Conservation (phyloP, 2,888 invertebrate genomes). For the Lasioglossum calceatum region DNA sequence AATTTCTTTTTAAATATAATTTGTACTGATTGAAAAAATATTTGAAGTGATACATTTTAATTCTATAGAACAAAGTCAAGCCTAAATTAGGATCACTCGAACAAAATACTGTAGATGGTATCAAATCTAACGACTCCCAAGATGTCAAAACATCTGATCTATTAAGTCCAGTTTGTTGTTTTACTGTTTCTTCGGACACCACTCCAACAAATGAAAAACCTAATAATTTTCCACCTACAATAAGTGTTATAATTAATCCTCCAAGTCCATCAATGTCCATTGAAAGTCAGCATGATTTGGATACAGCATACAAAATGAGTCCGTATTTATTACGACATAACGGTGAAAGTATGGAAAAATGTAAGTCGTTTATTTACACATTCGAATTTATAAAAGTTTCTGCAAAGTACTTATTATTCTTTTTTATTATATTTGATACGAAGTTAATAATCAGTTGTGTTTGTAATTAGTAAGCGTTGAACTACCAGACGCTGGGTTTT, state of each 20-base stretch:
- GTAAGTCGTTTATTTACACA: constrained; percentile 70
- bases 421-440: not conserved
- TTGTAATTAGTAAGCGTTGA: constrained; percentile 82
- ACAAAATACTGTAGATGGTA: constrained; percentile 20
- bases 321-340: constrained; percentile 77
- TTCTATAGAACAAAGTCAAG: constrained; percentile 51
- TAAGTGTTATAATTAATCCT: constrained; percentile 83
- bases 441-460: constrained; percentile 20
- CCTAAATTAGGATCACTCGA: constrained; percentile 47
- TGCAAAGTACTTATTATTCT: not conserved
- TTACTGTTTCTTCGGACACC: constrained; percentile 74
- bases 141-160: constrained; percentile 70
- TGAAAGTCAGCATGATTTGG: constrained; percentile 76
- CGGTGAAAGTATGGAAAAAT: constrained; percentile 83
- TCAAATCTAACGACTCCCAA: constrained; percentile 37
- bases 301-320: constrained; percentile 65
- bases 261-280: constrained; percentile 83
- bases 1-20: not conserved
- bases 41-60: not conserved
- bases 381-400: constrained; percentile 4
- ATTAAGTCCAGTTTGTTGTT: constrained; percentile 76
- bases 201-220: constrained; percentile 71
- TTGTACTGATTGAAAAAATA: not conserved
- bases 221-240: constrained; percentile 79
- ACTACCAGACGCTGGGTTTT: constrained; percentile 87